These are phyloP conservation scores for Meloidogyne floridensis DNA, from an alignment of 1,140 invertebrate genomes.

Conservation along the genomic window DNA sequence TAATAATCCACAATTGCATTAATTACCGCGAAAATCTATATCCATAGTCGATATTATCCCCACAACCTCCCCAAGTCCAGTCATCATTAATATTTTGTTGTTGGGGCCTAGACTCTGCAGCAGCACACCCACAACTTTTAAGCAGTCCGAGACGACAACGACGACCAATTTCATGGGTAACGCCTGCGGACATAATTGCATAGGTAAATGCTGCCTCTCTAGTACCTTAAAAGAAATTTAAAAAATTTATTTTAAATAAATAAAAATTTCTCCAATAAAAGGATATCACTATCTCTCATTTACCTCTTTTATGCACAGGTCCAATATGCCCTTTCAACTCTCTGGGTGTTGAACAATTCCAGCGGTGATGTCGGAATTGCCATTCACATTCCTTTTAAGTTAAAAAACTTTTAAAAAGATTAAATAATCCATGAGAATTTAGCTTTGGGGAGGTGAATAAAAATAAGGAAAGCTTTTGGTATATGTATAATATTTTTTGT, in stretches of 20 bases:
- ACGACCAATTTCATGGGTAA: constrained; percentile 76
- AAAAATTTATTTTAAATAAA: not conserved
- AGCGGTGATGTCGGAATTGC: constrained; percentile 88
- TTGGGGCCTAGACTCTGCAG: constrained; percentile 44
- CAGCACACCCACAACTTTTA: constrained; percentile 73
- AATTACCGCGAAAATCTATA: constrained; percentile 49
- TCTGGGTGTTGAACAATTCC: constrained; percentile 78
- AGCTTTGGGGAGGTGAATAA: not conserved
- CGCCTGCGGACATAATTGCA: constrained; percentile 76
- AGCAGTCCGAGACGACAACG: constrained; percentile 76
- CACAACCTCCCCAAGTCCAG: constrained; percentile 69
- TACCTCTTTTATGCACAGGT: constrained; percentile 61
- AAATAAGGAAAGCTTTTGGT: not conserved
- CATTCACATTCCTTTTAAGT: constrained; percentile 81
- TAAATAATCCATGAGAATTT: not conserved
- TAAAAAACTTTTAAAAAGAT: constrained; percentile 18
- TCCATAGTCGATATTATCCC: constrained; percentile 67
- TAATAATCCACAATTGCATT: too few species aligned
- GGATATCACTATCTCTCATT: not conserved
- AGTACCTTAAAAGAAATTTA: constrained; percentile 40
- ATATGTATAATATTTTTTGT: constrained; percentile 10
- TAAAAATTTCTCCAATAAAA: not conserved
- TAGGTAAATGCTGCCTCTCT: constrained; percentile 74
- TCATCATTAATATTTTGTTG: constrained; percentile 40
- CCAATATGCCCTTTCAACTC: constrained; percentile 56